Base-by-base conservation (phyloP, 2,888 invertebrate species). In the Exephanes ischioxanthus region DNA sequence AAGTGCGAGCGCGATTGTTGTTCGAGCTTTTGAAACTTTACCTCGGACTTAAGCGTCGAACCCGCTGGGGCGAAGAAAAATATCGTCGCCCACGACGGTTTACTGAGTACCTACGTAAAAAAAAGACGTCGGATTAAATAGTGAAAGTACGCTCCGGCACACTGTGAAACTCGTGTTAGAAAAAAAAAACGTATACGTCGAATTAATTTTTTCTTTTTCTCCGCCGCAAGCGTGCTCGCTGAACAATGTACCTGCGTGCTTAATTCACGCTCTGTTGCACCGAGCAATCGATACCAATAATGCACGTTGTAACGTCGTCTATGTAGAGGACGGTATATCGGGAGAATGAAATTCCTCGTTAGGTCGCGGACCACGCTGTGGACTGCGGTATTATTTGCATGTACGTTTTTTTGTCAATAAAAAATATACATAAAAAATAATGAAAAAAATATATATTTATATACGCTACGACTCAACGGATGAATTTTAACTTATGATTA, bases 361-460 rank as follows among this genome's bases (percentile, higher is more conserved):
- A 9, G 61, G 33, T 73, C 53, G 58, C 76, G 68, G 51, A 19
- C 68, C 85, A 68, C 63, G 11, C 58, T 80, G 68, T 83, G 83
- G 85, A 79, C 67, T 45, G 71, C 71, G 68, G 45, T 85, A 77
- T 83, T 85, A 72, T 61, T 86, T 53, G 70, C 77, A n/a, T 86
- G 86, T 86, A 73, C 78, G 89, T 86, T 70, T 45, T 19, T 45
- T 78, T 41, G 9, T 9, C 2, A 9, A 67, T 22, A n/a, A 41
- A 48, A 76, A 70, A 37, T 19, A 7, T 7, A 61, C 30, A 51
- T 67, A 14, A 3, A 78, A 19, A 58, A 33, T 26, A 7, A 78
- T 37, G 14, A 9, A 63, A 41, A 16, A 41, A 68, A 22, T 14
- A 45, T 45, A 45, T 45, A 45, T 45, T 9, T 9, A 37, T 4